Percentiles rank a stretch among this genome's conserved stretches.
phyloP scores from a whole-genome alignment of 2,888 invertebrate species.

The Cryptus armator region DNA sequence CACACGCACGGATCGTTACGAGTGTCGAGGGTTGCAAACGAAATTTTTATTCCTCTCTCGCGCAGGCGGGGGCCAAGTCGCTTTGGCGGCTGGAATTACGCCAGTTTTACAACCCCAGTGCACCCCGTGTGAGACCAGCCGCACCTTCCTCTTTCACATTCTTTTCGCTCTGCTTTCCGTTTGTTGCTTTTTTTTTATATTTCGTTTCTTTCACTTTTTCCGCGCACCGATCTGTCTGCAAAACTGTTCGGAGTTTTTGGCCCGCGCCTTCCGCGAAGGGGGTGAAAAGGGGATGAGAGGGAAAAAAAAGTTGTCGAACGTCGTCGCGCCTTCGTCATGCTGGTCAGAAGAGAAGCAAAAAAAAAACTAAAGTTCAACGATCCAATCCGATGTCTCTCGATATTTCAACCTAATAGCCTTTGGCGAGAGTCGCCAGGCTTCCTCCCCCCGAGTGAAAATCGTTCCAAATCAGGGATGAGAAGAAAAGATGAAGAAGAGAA shows the following conservation, averaged over 20 bases:
- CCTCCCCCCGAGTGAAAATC: conserved; percentile 56
- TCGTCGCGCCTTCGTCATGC: conserved; percentile 31
- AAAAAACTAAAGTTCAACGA: conserved; percentile 46
- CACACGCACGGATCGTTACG: conserved; percentile 66
- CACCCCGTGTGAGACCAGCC: conserved; percentile 37
- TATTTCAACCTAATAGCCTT: conserved; percentile 63
- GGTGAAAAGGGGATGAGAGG: background rate
- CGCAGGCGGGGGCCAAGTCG: conserved; percentile 69
- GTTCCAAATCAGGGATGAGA: background rate
- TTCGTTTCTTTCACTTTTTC: conserved; percentile 26
- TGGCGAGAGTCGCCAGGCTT: conserved; percentile 28
- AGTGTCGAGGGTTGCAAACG: conserved; percentile 52
- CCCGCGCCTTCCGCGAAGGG: conserved; percentile 40
- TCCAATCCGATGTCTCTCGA: conserved; percentile 57
- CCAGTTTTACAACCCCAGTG: conserved; percentile 74
- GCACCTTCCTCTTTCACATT: conserved; percentile 53
- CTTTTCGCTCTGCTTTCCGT: conserved; percentile 13
- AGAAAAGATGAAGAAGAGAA: background rate
- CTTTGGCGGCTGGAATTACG: conserved; percentile 77
- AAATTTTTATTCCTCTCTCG: conserved; percentile 67
- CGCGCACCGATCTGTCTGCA: conserved; percentile 52
- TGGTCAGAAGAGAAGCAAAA: background rate
- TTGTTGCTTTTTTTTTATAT: background rate
- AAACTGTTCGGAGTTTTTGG: conserved; percentile 62
- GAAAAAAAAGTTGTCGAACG: conserved; percentile 54